These are phyloP conservation scores for Drosophila pandora DNA, from an alignment of 1,140 invertebrate species.

Conservation along the genomic window DNA sequence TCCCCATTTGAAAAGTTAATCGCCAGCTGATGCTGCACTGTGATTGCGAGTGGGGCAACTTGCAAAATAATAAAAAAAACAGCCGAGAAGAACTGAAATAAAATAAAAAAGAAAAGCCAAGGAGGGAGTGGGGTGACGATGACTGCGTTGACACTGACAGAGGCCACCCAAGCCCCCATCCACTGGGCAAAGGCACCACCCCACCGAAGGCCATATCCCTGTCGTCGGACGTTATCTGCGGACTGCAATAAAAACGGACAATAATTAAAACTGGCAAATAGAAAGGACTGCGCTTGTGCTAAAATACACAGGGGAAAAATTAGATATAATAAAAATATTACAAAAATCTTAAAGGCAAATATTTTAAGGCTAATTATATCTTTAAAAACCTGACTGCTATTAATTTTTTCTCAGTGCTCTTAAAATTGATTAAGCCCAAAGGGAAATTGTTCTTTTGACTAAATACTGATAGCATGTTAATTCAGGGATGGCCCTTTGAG, in stretches of 20 bases:
- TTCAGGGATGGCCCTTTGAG: constrained; percentile 22
- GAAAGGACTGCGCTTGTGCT: constrained; percentile 18
- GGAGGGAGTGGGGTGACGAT: constrained; percentile 39
- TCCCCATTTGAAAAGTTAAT: constrained; percentile 69
- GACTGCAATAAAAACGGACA: constrained; percentile 76
- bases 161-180: not conserved
- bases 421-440: constrained; percentile 36
- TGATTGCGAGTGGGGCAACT: constrained; percentile 26
- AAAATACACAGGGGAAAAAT: not conserved
- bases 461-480: constrained; percentile 40
- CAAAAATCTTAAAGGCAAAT: not conserved
- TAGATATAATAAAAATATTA: not conserved
- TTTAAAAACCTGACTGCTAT: not conserved
- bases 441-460: constrained; percentile 38
- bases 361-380: not conserved
- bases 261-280: constrained; percentile 77
- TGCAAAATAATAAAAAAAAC: not conserved
- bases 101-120: not conserved
- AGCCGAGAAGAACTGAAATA: not conserved
- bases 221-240: constrained; percentile 63
- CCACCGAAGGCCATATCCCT: constrained; percentile 47
- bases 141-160: constrained; percentile 69
- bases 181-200: constrained; percentile 5
- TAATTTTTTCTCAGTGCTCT: not conserved
- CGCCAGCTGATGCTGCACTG: constrained; percentile 72